Evolutionary conservation across 2,797 vertebrate species (phyloP).

Genomic region (Acipenser transmontanus): DNA sequence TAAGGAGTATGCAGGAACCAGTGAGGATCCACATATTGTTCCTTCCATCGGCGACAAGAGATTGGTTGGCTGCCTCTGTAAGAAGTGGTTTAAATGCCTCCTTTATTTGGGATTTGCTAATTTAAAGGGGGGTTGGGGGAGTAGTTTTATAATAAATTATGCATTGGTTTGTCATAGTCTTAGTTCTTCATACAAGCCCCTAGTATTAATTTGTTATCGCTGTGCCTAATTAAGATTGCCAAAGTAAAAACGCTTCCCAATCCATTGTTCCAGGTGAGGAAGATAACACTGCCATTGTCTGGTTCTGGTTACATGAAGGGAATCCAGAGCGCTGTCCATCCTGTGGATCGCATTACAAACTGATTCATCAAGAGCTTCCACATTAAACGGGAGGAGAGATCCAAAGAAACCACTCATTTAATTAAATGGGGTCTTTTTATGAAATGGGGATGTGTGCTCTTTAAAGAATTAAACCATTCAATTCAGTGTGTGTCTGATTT

Average conservation of each 20-base stretch:
- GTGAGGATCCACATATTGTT: slow-evolving; percentile 58
- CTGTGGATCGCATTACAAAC: slow-evolving; percentile 48
- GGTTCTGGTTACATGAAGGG: slow-evolving; percentile 65
- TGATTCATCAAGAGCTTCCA: slow-evolving; percentile 55
- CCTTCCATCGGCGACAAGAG: slow-evolving; percentile 47
- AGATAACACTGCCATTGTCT: slow-evolving; percentile 56
- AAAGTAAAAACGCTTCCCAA: background rate
- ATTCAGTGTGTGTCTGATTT: background rate
- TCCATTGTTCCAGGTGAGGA: slow-evolving; percentile 44
- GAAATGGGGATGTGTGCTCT: no score
- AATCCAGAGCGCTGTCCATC: slow-evolving; percentile 54
- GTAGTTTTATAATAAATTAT: background rate
- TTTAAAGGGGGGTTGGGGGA: background rate
- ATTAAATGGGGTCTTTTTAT: no score
- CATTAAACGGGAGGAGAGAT: slow-evolving; percentile 30
- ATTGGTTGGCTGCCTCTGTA: slow-evolving; percentile 59
- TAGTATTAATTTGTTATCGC: no score
- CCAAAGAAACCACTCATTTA: background rate
- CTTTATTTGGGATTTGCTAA: background rate
- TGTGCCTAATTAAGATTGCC: background rate
- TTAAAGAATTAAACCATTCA: background rate
- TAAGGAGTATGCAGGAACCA: slow-evolving; percentile 48
- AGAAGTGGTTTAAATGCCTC: slow-evolving; percentile 12
- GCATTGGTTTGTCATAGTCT: background rate
- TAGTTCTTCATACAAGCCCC: no score